Conservation (phyloP, 2,113 vertebrate species). For the Syngnathus scovelli region DNA sequence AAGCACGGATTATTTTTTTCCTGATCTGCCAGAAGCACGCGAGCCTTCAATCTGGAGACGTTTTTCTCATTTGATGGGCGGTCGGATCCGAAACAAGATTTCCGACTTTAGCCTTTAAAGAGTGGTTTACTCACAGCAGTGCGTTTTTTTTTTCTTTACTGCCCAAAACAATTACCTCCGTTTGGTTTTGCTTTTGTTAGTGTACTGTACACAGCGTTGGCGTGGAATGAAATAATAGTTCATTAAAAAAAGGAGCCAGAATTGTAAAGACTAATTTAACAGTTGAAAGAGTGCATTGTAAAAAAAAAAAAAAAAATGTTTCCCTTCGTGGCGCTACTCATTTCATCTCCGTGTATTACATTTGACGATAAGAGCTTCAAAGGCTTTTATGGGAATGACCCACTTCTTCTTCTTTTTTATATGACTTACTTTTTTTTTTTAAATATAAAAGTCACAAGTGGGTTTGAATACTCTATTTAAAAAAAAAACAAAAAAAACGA, state of each 20-base stretch:
- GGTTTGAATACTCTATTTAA: background rate
- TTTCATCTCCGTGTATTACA: conserved; percentile 7
- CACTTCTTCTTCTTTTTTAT: conserved; percentile 1
- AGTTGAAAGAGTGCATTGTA: background rate
- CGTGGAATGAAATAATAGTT: background rate
- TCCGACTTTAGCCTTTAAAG: too few relatives aligned
- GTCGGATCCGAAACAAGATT: too few relatives aligned
- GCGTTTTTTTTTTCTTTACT: too few relatives aligned
- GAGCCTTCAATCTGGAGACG: too few relatives aligned
- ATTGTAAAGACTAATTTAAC: background rate
- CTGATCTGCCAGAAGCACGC: too few relatives aligned
- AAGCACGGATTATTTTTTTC: too few relatives aligned
- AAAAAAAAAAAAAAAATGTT: background rate
- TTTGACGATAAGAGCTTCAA: conserved; percentile 7
- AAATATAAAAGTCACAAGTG: conserved; percentile 7
- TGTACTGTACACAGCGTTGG: background rate
- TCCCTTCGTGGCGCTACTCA: background rate
- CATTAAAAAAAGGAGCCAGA: background rate
- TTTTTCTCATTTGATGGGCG: too few relatives aligned
- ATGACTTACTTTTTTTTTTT: background rate
- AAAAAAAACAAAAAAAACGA: background rate
- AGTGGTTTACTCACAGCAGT: too few relatives aligned
- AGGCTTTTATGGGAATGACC: conserved; percentile 9
- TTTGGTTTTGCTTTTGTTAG: too few relatives aligned
- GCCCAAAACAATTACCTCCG: too few relatives aligned